Base-by-base conservation (phyloP, 1,140 invertebrate species). In the Anadara kagoshimensis region DNA sequence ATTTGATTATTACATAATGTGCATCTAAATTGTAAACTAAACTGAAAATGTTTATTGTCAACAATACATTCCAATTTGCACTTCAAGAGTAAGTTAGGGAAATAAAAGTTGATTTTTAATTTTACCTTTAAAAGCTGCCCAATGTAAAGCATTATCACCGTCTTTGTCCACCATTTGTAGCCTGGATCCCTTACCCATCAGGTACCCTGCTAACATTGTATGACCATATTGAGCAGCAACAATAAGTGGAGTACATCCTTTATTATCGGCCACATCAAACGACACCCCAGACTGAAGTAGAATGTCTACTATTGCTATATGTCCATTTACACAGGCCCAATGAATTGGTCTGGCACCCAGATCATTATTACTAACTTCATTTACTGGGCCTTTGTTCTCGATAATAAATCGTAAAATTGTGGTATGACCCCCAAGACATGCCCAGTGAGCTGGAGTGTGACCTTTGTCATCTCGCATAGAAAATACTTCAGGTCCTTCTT, bases 141-240 rank as follows among this genome's bases (percentile, higher is more conserved):
- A 98, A 82, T 98, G 96, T 7, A 97, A 88, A 0, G 96, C 96
- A 5, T 95, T 96, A 78, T 98, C 96, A 0, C 96, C 96, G 86
- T 97, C 97, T 76, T 95, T 95, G 83, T 98, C 95, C 8, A 94
- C 94, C 5, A 97, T 88, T 83, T 95, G 93, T 72, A 95, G 93
- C 0, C 94, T 89, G 16, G 94, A 95, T 36, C 94, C 95, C 92
- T 95, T 96, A 12, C 95, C 96, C 57, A 98, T 91, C 0, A 98
- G 89, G 90, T 95, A 97, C 0, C 95, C 94, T 0, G 95, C 95
- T 0, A 96, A 94, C 24, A 95, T 95, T 26, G 94, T 95, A 86
- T 95, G 92, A 11, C 96, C 96, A 89, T 97, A 97, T 94, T 97
- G 97, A 79, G 95, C 95, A 0, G 95, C 95, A 1, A 95, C 95